Evolutionary conservation across 2,888 invertebrate species (phyloP), one percentile per base, ranked within the genome.

Genomic region (Podabrus alpinus): DNA sequence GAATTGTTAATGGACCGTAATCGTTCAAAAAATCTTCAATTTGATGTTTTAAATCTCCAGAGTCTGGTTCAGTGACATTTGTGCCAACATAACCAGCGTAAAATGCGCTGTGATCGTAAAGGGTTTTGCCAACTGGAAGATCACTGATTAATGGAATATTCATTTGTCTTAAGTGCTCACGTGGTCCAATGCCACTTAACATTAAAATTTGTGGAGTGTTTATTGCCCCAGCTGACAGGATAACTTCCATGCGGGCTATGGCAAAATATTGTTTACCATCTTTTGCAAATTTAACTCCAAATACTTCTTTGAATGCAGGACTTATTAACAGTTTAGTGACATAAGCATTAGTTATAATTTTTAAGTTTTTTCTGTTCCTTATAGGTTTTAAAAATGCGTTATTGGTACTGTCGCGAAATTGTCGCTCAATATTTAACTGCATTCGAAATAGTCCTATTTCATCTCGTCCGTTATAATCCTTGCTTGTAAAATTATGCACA

Each of bases 201-300:
- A 97, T 94, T 10, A 97, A 89, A 2, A 97, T 85, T 86, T 97
- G 97, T 0, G 97, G 96, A 0, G 95, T 94, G 82, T 94, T 95
- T 78, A 97, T 93, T 1, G 96, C 91, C 0, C 97, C 97, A 3
- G 95, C 95, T n/a, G 94, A 93, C 15, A 97, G 82, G 71, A 97
- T 94, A 0, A 97, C 92, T 87, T 95, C 95, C 84, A 92, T 94
- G 3, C 89, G 90, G 0, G 93, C 94, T 67, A 85, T 86, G 0
- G 91, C 90, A 9, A 69, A 79, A 59, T 82, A 81, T 4, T 79
- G 83, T 25, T 81, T 77, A 15, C 88, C 88, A n/a, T 91, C 88
- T 68, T 91, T 89, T 1, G 90, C 85, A 77, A 92, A 92, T 79
- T 92, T 88, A 0, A 95, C 92, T 0, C 94, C 94, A 75, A 90